Base-by-base conservation (phyloP, 2,888 invertebrate species). In the Heteropelma amictum region DNA sequence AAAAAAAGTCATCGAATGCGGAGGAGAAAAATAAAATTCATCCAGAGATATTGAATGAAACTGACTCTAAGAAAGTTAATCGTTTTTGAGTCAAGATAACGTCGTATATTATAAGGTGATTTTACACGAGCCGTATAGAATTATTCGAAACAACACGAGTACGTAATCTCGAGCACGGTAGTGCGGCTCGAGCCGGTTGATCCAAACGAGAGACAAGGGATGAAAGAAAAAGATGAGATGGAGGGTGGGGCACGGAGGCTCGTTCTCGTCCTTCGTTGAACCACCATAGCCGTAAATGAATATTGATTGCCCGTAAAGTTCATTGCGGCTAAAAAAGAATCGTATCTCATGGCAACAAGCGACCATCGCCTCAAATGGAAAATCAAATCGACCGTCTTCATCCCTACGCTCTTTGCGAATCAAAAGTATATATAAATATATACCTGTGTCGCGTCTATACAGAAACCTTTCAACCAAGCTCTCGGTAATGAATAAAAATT, bases 401-500 rank as follows among this genome's bases (percentile, higher is more conserved):
- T 14, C 61, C 65, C 73, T 67, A 45, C 56, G 10, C 51, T 33
- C 26, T 72, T 61, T 33, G 21, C 61, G 21, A 60, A 47, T 58
- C 42, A 42, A 58, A 53, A 40, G 19, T 40, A 21, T 42, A 65
- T 33, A 21, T 19, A 51, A 26, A 63, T 10, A 14, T 17, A 49
- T 51, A 38, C 12, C 30, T 53, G 10, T 28, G 33, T 33, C 8
- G 14, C 5, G 19, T 5, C 10, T n/a, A 53, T 10, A 53, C 1
- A 17, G 8, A 69, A 60, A 40, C 49, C 35, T 60, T 17, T 81
- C 79, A 78, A 51, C 21, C 80, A 76, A 79, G 73, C 74, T 75
- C 67, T 78, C 67, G 81, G 82, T 88, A 89, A 88, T 88, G 89
- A 88, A 89, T 88, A 88, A 89, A 88, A 87, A 88, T 88, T 88